Percentiles rank a stretch among this genome's conserved stretches.
Evolutionary conservation across 2,113 vertebrate genomes (phyloP).

Genomic region (Micromys minutus): DNA sequence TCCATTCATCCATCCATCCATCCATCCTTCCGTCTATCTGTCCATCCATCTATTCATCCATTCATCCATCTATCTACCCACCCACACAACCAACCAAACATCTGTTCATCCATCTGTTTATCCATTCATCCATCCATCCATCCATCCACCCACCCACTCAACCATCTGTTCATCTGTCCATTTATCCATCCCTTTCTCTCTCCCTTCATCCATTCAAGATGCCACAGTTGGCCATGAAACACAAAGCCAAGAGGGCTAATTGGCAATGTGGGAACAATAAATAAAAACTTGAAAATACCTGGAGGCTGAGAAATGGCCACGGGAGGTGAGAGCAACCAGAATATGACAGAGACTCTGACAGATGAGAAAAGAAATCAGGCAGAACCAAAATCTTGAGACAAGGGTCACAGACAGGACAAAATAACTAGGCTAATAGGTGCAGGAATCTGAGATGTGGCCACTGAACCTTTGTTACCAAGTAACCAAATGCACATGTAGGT

Average conservation of each 20-base stretch:
- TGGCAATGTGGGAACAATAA: neutral
- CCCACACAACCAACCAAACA: no score
- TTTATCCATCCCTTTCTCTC: no score
- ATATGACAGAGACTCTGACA: neutral
- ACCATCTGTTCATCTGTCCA: no score
- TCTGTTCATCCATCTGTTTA: no score
- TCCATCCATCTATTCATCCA: no score
- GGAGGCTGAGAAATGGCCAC: neutral
- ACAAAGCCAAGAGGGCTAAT: neutral
- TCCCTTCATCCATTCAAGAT: neutral
- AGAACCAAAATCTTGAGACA: neutral
- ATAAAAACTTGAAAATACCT: neutral
- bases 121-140: no score
- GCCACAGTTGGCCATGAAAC: neutral
- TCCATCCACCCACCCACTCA: no score
- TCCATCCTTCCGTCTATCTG: no score
- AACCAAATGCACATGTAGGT: neutral
- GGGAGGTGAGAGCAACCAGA: neutral
- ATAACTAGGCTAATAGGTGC: neutral
- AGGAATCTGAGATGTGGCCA: neutral
- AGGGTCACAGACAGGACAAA: neutral
- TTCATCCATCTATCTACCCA: no score
- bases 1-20: no score
- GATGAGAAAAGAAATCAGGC: neutral
- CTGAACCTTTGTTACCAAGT: neutral